phyloP scores from a whole-genome alignment of 1,140 invertebrate species.

The Lordiphosa mommai region DNA sequence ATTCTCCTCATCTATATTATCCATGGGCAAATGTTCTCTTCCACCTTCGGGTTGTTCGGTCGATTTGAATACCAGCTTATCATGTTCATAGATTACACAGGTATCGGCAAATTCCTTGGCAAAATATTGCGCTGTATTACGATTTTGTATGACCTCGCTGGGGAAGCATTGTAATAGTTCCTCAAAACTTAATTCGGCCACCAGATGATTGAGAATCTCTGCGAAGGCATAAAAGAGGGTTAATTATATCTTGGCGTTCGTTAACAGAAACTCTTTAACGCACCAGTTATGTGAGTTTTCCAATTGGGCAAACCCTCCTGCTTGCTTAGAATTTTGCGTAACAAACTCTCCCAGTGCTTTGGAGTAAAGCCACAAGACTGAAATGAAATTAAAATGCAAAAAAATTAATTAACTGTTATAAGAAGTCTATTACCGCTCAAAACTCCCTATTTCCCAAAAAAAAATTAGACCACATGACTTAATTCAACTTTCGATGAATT shows the following conservation, averaged over 20 bases:
- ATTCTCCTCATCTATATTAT: conserved; percentile 77
- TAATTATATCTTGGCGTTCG: background rate
- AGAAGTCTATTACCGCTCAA: background rate
- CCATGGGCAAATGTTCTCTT: conserved; percentile 66
- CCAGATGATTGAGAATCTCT: conserved; percentile 75
- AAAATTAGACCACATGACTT: too few species aligned
- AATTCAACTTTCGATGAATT: too few species aligned
- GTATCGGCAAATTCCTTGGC: conserved; percentile 70
- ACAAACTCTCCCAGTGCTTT: conserved; percentile 71
- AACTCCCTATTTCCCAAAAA: too few species aligned
- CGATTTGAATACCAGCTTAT: conserved; percentile 49
- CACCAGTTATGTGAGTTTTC: conserved; percentile 67
- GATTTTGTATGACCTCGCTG: conserved; percentile 65
- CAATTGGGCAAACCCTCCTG: conserved; percentile 66
- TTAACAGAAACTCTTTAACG: background rate
- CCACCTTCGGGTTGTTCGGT: conserved; percentile 3
- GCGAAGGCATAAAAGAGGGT: background rate
- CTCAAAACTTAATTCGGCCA: conserved; percentile 67
- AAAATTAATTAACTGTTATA: background rate
- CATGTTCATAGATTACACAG: conserved; percentile 59
- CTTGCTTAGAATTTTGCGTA: conserved; percentile 70
- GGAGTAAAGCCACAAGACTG: conserved; percentile 73
- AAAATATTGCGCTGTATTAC: conserved; percentile 63
- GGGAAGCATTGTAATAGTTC: conserved; percentile 75
- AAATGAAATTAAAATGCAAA: background rate